phyloP scores from a whole-genome alignment of 2,888 invertebrate genomes.

The Mimas tiliae region DNA sequence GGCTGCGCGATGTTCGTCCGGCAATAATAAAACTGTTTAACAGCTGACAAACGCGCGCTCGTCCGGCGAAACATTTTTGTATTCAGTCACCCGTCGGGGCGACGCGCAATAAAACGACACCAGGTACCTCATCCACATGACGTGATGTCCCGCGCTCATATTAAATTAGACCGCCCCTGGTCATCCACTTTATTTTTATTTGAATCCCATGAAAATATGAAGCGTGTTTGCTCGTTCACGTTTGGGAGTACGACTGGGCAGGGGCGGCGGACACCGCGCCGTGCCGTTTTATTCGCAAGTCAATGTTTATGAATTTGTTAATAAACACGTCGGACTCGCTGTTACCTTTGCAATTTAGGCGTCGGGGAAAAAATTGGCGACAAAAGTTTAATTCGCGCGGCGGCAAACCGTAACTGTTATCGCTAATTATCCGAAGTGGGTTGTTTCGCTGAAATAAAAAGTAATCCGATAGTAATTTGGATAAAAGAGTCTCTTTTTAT shows the following conservation, averaged over 20 bases:
- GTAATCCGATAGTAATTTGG: conserved; percentile 73
- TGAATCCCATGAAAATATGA: conserved; percentile 82
- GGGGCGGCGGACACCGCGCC: conserved; percentile 3
- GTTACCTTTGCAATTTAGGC: conserved; percentile 69
- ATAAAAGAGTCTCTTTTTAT: conserved; percentile 70
- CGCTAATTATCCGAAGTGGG: conserved; percentile 70
- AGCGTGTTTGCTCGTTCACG: conserved; percentile 73
- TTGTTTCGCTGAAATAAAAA: conserved; percentile 67
- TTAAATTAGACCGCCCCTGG: conserved; percentile 80
- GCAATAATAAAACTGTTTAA: conserved; percentile 84
- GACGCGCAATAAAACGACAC: conserved; percentile 74
- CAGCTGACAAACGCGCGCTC: conserved; percentile 76
- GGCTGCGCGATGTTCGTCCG: conserved; percentile 76
- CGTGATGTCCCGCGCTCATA: conserved; percentile 75
- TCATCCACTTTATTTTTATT: conserved; percentile 82
- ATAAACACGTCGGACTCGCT: conserved; percentile 68
- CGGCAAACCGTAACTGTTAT: conserved; percentile 54
- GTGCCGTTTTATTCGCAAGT: conserved; percentile 66
- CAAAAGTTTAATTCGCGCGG: conserved; percentile 56
- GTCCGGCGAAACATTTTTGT: conserved; percentile 68
- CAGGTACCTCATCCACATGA: conserved; percentile 74
- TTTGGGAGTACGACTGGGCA: conserved; percentile 64
- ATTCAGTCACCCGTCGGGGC: conserved; percentile 65
- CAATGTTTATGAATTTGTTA: conserved; percentile 83
- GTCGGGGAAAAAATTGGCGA: conserved; percentile 49